These are phyloP conservation scores for Anoplolepis gracilipes DNA, from an alignment of 1,140 invertebrate species.

Conservation along the genomic window DNA sequence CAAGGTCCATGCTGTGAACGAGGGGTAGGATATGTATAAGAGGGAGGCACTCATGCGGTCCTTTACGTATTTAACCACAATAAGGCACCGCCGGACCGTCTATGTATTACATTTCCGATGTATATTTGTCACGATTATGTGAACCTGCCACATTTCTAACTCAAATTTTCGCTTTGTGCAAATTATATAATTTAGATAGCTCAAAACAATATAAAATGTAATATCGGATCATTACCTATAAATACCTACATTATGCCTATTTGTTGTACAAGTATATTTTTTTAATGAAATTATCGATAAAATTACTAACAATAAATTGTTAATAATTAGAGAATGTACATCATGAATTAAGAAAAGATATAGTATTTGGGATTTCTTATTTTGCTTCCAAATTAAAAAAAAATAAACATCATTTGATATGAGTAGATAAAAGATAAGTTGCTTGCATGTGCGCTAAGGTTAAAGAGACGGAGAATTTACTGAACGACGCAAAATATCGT, in stretches of 20 bases:
- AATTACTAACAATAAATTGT: neutral
- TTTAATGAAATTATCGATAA: no score
- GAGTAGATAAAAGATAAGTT: neutral
- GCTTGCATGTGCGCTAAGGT: neutral
- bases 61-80: slow-evolving; percentile 60
- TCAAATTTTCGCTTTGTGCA: slow-evolving; percentile 21
- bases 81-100: slow-evolving; percentile 25
- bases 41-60: slow-evolving; percentile 23
- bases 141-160: slow-evolving; percentile 6
- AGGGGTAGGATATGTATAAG: slow-evolving; percentile 34
- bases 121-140: slow-evolving; percentile 58
- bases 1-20: slow-evolving; percentile 14
- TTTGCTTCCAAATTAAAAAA: slow-evolving; percentile 12
- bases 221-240: neutral
- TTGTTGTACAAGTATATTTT: neutral
- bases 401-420: neutral
- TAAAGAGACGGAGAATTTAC: slow-evolving; percentile 16
- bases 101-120: slow-evolving; percentile 62
- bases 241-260: neutral
- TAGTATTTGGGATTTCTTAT: neutral
- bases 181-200: neutral
- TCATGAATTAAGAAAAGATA: neutral
- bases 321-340: neutral
- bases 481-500: slow-evolving; percentile 39
- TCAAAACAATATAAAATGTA: neutral